Evolutionary conservation across 2,113 vertebrate species (phyloP), one percentile per base, ranked within the genome.

Genomic region (Scytalopus superciliaris): DNA sequence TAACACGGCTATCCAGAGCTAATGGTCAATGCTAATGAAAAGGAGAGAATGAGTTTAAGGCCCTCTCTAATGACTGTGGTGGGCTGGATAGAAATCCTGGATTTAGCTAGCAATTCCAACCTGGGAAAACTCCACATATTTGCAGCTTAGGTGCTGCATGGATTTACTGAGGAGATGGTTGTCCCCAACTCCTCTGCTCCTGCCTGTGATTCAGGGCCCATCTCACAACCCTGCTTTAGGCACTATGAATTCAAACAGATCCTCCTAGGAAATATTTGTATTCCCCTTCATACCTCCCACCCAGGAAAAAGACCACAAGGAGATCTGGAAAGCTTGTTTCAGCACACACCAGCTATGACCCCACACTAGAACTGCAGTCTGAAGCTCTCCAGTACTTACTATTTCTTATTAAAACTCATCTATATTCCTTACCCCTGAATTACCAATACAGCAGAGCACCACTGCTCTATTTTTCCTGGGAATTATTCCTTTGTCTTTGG

Each of bases 1-100:
- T 96, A 96, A 91, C 78, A 68, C 2, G 0, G 85, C 81, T 93
- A 92, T 84, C 84, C 91, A 42, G 89, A 93, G 81, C 79, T 96
- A 94, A 93, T 95, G 87, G 84, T 77, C 94, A 96, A 44, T 62
- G 75, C 95, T 91, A 96, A 96, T 93, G 95, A 95, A 96, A 93
- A 96, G 93, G 35, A 94, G 94, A 97, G 80, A 95, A 97, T 47
- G 94, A 91, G 82, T 87, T 95, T 90, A 97, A 93, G 50, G 87
- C 90, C 83, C 60, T 90, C 87, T 96, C 70, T 93, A 87, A 96
- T 89, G 94, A 87, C 94, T 93, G 84, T 84, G 74, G 70, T 67
- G 80, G 86, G 68, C 76, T 94, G 89, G 70, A 94, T 33, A 35
- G 24, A 84, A 87, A 86, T 78, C 9, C 22, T 80, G 76, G 89